Evolutionary conservation across 1,140 invertebrate species (phyloP).

Genomic region (Apis florea): DNA sequence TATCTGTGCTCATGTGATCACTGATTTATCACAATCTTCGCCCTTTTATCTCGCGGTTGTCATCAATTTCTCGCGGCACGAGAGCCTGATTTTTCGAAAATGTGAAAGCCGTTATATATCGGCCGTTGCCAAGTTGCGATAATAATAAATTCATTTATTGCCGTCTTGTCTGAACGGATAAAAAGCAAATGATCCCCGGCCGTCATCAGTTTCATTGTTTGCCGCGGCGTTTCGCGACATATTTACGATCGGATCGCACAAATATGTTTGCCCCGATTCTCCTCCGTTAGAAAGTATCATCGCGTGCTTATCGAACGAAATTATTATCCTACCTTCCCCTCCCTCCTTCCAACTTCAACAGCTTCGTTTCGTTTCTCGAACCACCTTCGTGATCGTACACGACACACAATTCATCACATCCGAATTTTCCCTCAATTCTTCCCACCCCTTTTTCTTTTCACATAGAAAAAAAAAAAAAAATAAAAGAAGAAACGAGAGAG

Average conservation of each 20-base stretch:
- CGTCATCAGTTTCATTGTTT: background rate
- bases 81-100: background rate
- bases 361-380: too few species aligned
- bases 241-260: background rate
- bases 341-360: too few species aligned
- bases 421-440: too few species aligned
- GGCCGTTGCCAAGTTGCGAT: background rate
- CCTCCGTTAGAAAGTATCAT: background rate
- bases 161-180: background rate
- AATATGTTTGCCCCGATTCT: background rate
- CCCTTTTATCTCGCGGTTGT: conserved; percentile 12
- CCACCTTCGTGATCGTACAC: too few species aligned
- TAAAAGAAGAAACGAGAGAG: too few species aligned
- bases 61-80: conserved; percentile 15
- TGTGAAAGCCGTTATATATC: background rate
- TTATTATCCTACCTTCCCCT: too few species aligned
- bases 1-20: conserved; percentile 29
- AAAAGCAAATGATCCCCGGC: background rate
- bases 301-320: too few species aligned
- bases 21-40: conserved; percentile 21
- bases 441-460: too few species aligned
- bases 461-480: too few species aligned
- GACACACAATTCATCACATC: too few species aligned
- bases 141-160: conserved; percentile 5
- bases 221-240: background rate